A percentile compares a stretch with the other conserved stretches of the same genome.
Evolutionary conservation across 2,113 vertebrate genomes (phyloP).

Genomic region (Planiliza haematocheilus): DNA sequence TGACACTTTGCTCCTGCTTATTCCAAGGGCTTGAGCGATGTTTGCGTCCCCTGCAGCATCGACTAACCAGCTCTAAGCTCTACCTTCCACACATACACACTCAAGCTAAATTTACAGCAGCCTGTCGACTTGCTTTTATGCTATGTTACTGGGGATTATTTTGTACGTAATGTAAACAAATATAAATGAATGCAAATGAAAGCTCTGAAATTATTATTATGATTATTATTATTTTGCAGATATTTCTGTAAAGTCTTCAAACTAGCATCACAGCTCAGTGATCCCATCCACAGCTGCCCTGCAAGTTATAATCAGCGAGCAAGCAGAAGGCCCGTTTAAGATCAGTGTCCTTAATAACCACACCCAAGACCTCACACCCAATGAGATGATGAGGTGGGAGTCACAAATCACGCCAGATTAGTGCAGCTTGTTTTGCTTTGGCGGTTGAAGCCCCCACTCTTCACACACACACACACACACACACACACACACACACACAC

Average conservation of each 20-base stretch:
- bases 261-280: slow-evolving; percentile 41
- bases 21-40: slow-evolving; percentile 49
- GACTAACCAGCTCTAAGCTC: slow-evolving; percentile 57
- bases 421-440: slow-evolving; percentile 75
- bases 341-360: slow-evolving; percentile 83
- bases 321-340: slow-evolving; percentile 80
- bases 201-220: background rate
- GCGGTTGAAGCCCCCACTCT: slow-evolving; percentile 49
- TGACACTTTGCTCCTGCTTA: slow-evolving; percentile 66
- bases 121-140: background rate
- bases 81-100: slow-evolving; percentile 15
- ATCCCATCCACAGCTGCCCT: slow-evolving; percentile 65
- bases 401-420: slow-evolving; percentile 77
- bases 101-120: slow-evolving; percentile 9
- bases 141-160: background rate
- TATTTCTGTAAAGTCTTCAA: slow-evolving; percentile 11
- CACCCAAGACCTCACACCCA: slow-evolving; percentile 76
- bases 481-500: slow-evolving; percentile 20
- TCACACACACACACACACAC: background rate
- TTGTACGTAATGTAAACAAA: background rate
- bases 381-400: slow-evolving; percentile 75
- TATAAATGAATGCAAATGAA: background rate
- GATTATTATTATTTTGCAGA: background rate
- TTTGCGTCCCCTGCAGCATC: slow-evolving; percentile 47
- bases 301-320: slow-evolving; percentile 70